These are phyloP conservation scores for Drosophila sechellia DNA, from an alignment of 1,140 invertebrate genomes.

Conservation along the genomic window DNA sequence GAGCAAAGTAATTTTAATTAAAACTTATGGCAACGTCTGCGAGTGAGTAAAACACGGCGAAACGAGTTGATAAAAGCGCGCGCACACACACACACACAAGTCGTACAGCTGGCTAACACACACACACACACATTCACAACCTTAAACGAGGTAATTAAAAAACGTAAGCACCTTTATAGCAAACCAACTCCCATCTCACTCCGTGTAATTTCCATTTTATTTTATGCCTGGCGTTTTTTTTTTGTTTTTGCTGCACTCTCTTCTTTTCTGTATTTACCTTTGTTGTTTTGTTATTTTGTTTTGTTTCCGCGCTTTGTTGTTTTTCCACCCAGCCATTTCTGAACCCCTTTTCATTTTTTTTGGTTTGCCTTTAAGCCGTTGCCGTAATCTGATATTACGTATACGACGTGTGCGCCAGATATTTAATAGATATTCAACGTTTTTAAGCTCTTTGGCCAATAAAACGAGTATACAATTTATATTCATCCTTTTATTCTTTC, in stretches of 20 bases:
- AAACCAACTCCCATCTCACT: slow-evolving; percentile 46
- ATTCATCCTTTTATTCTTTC: slow-evolving; percentile 13
- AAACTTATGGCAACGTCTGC: slow-evolving; percentile 82
- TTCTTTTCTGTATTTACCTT: slow-evolving; percentile 67
- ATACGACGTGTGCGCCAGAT: slow-evolving; percentile 75
- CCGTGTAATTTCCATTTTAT: slow-evolving; percentile 80
- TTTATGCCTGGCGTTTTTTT: slow-evolving; percentile 69
- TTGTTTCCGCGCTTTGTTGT: slow-evolving; percentile 36
- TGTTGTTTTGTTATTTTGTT: slow-evolving; percentile 76
- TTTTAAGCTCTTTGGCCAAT: slow-evolving; percentile 70
- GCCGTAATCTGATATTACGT: slow-evolving; percentile 81
- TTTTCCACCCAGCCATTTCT: slow-evolving; percentile 28
- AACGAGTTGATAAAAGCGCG: slow-evolving; percentile 80
- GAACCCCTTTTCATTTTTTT: not conserved
- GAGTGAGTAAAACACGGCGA: slow-evolving; percentile 81
- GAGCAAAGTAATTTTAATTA: slow-evolving; percentile 81
- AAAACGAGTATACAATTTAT: slow-evolving; percentile 56
- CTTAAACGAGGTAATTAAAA: slow-evolving; percentile 82
- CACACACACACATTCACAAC: slow-evolving; percentile 34
- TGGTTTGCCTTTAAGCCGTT: slow-evolving; percentile 67
- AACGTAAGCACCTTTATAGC: slow-evolving; percentile 77
- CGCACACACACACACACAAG: slow-evolving; percentile 26
- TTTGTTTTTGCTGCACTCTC: slow-evolving; percentile 56
- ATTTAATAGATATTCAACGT: slow-evolving; percentile 81
- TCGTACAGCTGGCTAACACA: slow-evolving; percentile 19